Evolutionary conservation across 2,888 invertebrate genomes (phyloP).

Genomic region (Euplagia quadripunctaria): DNA sequence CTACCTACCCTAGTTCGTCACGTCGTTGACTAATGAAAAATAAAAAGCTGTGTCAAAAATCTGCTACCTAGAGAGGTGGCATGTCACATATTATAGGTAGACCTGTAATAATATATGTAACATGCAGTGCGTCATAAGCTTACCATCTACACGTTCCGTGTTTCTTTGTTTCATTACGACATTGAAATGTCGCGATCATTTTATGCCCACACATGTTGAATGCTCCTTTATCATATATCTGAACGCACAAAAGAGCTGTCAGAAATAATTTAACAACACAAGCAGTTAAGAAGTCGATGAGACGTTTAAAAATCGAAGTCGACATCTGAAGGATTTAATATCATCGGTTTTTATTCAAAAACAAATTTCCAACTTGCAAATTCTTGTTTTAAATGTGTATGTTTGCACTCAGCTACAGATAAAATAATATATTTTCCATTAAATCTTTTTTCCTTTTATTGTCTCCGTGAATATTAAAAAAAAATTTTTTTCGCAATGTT

Average conservation of each 20-base stretch:
- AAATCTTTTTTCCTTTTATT: neutral
- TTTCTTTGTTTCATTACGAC: slow-evolving; percentile 44
- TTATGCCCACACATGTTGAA: slow-evolving; percentile 28
- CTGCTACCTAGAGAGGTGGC: neutral
- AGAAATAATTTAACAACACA: neutral
- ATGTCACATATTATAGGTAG: too few relatives aligned
- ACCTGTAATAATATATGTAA: neutral
- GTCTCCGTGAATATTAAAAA: too few relatives aligned
- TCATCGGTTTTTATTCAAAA: too few relatives aligned
- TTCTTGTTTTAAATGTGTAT: neutral
- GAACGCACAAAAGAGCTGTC: slow-evolving; percentile 16
- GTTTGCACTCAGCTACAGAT: neutral
- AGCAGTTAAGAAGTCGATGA: neutral
- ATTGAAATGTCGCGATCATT: slow-evolving; percentile 53
- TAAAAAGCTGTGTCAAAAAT: neutral
- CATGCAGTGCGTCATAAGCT: slow-evolving; percentile 37
- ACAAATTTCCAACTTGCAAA: neutral
- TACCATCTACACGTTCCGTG: slow-evolving; percentile 45
- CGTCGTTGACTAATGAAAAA: neutral
- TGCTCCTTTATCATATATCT: slow-evolving; percentile 8
- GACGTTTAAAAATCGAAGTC: neutral
- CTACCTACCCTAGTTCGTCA: neutral
- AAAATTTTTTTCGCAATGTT: too few relatives aligned
- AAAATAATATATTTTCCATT: neutral
- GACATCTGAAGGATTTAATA: neutral